A percentile compares a stretch with the other conserved stretches of the same genome.
Evolutionary conservation across 2,888 invertebrate species (phyloP).

Genomic region (Polydrusus cervinus): DNA sequence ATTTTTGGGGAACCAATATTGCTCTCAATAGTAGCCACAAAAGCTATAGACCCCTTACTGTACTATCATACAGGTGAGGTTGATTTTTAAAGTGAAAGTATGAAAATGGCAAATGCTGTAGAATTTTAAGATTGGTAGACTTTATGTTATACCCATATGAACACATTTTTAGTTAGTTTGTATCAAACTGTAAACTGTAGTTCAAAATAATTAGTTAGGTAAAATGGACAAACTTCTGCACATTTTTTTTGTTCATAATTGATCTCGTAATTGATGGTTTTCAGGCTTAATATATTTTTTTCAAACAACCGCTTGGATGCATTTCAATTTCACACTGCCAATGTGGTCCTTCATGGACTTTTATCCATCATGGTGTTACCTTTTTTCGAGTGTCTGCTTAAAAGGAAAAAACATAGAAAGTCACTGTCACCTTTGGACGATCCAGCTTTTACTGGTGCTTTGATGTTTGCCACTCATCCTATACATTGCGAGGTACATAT

Average conservation of each 20-base stretch:
- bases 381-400: slow-evolving; percentile 70
- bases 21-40: slow-evolving; percentile 90
- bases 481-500: slow-evolving; percentile 88
- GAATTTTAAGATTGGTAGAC: not conserved
- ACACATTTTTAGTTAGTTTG: no score
- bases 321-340: slow-evolving; percentile 82
- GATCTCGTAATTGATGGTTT: slow-evolving; percentile 33
- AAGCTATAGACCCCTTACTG: slow-evolving; percentile 94
- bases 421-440: slow-evolving; percentile 63
- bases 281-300: slow-evolving; percentile 79
- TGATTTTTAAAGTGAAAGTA: no score
- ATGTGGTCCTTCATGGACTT: slow-evolving; percentile 82
- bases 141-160: not conserved
- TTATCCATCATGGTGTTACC: slow-evolving; percentile 74
- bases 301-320: slow-evolving; percentile 75
- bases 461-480: slow-evolving; percentile 93
- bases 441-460: slow-evolving; percentile 78
- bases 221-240: no score
- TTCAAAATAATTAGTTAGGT: no score
- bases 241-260: no score
- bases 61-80: slow-evolving; percentile 85
- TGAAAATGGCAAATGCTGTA: not conserved
- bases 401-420: slow-evolving; percentile 60
- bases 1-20: slow-evolving; percentile 95
- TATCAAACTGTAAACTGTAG: no score